These are phyloP conservation scores for Drosophila tsacasi DNA, from an alignment of 1,140 invertebrate genomes.

Conservation along the genomic window DNA sequence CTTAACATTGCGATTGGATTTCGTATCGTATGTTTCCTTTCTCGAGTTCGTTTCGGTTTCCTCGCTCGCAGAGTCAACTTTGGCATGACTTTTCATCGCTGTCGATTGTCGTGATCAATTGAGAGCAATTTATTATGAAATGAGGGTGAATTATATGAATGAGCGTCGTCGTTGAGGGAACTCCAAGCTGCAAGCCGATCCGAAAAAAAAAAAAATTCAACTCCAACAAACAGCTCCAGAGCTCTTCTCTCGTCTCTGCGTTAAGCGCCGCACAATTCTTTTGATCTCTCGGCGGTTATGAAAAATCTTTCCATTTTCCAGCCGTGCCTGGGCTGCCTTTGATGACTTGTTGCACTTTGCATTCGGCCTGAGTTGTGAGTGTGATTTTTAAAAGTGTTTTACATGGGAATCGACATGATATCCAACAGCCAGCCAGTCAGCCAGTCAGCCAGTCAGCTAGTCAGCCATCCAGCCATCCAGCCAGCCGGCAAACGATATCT, in stretches of 20 bases:
- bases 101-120: conserved; percentile 86
- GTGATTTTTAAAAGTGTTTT: conserved; percentile 84
- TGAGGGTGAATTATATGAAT: conserved; percentile 85
- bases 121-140: conserved; percentile 86
- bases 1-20: conserved; percentile 44
- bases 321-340: conserved; percentile 49
- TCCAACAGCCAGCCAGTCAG: conserved; percentile 17
- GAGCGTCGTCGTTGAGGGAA: conserved; percentile 67
- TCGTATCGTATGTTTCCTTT: conserved; percentile 58
- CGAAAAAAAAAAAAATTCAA: neutral
- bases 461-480: neutral
- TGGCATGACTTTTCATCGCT: conserved; percentile 84
- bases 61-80: conserved; percentile 70
- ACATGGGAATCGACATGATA: conserved; percentile 82
- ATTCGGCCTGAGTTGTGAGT: conserved; percentile 81
- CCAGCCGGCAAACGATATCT: conserved; percentile 47
- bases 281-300: conserved; percentile 77
- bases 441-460: conserved; percentile 9
- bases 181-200: conserved; percentile 30
- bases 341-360: conserved; percentile 79
- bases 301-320: conserved; percentile 72
- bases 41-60: conserved; percentile 67
- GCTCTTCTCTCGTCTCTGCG: conserved; percentile 47
- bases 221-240: conserved; percentile 10
- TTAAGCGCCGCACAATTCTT: conserved; percentile 82